Evolutionary conservation across 2,797 vertebrate species (phyloP), one percentile per base, ranked within the genome.

Genomic region (Anabacerthia variegaticeps): DNA sequence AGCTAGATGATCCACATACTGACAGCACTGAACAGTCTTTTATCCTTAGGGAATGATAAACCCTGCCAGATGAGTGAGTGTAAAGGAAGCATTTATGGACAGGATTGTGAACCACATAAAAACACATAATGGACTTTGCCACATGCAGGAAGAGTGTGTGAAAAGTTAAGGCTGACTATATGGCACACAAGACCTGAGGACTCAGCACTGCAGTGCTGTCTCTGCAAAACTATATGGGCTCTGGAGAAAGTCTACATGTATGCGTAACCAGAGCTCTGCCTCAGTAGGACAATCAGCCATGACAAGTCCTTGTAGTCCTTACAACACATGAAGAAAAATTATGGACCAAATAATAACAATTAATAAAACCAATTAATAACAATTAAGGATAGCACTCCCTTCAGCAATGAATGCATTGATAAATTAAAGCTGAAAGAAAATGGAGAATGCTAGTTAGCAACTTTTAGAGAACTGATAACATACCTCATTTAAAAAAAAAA

Each of bases 201-300:
- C 30, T 67, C 8, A 17, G 41, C 26, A 32, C 12, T 51, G 48
- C 55, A 69, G 6, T 15, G 10, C 51, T 43, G 6, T n/a, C 30
- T 37, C 51, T 66, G 15, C 21, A 77, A 85, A 88, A 58, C 9
- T 14, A 1, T 10, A 24, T 36, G 48, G 34, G 37, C 23, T 67
- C 6, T 8, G 39, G 9, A 2, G 20, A 67, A 44, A 58, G 16
- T n/a, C 28, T 5, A 21, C 17, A 20, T 1, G 3, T 11, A 10
- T 1, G 5, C 14, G 39, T 37, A 85, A 52, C 6, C 46, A 77
- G 46, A 65, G n/a, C 39, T 80, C 56, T 22, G 27, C 28, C 22
- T 65, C n/a, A 66, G 24, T 5, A 39, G 26, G 16, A 20, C 15
- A 77, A 18, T 10, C 37, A 48, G 24, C 23, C 15, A 3, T 6